Base-by-base conservation (phyloP, 2,888 invertebrate species). In the Taphrorychus bicolor region DNA sequence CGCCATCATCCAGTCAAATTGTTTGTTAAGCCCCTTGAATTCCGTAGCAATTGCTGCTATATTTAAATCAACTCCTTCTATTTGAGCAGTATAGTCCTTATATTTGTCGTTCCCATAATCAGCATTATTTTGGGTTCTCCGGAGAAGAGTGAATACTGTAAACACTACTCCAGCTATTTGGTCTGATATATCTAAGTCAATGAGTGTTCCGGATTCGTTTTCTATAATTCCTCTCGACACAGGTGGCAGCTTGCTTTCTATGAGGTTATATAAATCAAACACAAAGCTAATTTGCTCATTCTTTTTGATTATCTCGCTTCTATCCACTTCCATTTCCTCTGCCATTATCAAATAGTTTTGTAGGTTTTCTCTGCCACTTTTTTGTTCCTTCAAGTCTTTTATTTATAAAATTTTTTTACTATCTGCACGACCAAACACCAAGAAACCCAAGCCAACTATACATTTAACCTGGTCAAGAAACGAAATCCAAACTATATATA, bases 141-240 rank as follows among this genome's bases (percentile, higher is more conserved):
- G 5, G 14, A 54, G 16, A 3, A 18, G 4, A 11, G 54, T 54
- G 16, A 23, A 54, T 5, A 54, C 24, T 11, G 54, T 54, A 9
- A 5, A 5, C 5, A 54, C 23, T 23, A 24, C n/a, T 4, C 23
- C 54, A 7, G 54, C 22, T 3, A 54, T 24, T 18, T 23, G 11
- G n/a, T 24, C 54, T 11, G 54, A 54, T 3, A 14, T 7, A 18
- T 54, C 54, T 16, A 54, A 9, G 16, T 54, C 51, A 7, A 51
- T 51, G 5, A 18, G 7, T 11, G 5, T 5, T 7, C 14, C 14
- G 5, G 5, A 14, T 9, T n/a, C 45, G 14, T 5, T 14, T 45
- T 11, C 16, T 45, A 14, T 14, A 14, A 45, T 9, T n/a, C 16
- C 16, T 9, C 14, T 45, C 5, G n/a, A 45, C 5, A 9, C 14